Conservation (phyloP, 1,140 invertebrate species). For the Thaumatotibia leucotreta region DNA sequence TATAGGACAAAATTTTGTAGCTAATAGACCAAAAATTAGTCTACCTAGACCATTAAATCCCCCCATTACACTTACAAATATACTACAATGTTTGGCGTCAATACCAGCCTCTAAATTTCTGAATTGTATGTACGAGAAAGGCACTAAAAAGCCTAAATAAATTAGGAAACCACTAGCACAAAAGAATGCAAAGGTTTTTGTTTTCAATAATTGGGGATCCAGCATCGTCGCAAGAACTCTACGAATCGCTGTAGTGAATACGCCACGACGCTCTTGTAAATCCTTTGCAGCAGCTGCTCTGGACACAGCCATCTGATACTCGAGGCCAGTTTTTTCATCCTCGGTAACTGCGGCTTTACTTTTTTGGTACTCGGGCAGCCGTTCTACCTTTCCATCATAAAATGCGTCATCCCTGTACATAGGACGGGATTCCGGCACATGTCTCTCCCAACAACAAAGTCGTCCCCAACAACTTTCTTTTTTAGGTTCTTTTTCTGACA, state of each 20-base stretch:
- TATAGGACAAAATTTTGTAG: constrained; percentile 48
- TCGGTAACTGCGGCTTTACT: constrained; percentile 39
- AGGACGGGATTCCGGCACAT: constrained; percentile 77
- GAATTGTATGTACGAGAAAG: constrained; percentile 53
- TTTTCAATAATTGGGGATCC: constrained; percentile 56
- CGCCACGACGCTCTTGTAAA: constrained; percentile 49
- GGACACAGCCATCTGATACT: constrained; percentile 65
- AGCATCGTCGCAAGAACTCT: constrained; percentile 66
- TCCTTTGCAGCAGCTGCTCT: constrained; percentile 52
- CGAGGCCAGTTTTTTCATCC: constrained; percentile 55
- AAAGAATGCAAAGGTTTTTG: constrained; percentile 48
- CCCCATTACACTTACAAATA: constrained; percentile 59
- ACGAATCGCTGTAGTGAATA: constrained; percentile 58
- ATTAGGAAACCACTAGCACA: constrained; percentile 46
- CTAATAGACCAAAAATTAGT: constrained; percentile 47
- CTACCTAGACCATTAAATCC: constrained; percentile 52
- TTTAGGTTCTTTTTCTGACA: constrained; percentile 36
- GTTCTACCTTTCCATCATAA: constrained; percentile 86
- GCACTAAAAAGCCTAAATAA: constrained; percentile 57
- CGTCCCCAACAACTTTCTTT: constrained; percentile 47
- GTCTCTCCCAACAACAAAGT: constrained; percentile 54
- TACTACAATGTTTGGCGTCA: constrained; percentile 35
- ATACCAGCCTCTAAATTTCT: constrained; percentile 44
- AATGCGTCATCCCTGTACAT: constrained; percentile 92
- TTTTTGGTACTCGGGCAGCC: constrained; percentile 87